Conservation (phyloP, 1,140 invertebrate species). For the Vollenhovia emeryi region DNA sequence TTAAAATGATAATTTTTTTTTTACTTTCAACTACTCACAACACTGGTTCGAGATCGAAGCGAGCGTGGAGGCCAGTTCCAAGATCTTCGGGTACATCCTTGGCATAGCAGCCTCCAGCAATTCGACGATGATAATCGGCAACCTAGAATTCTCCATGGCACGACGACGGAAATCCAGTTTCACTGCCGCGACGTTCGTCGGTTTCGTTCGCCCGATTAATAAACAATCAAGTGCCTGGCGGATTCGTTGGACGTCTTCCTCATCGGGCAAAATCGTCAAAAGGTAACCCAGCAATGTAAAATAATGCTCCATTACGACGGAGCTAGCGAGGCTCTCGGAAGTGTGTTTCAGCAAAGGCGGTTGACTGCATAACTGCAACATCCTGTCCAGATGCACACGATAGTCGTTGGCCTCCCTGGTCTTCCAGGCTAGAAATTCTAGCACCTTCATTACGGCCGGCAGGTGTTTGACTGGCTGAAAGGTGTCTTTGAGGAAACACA, state of each 20-base stretch:
- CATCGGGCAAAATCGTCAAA: conserved; percentile 64
- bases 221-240: conserved; percentile 62
- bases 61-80: conserved; percentile 69
- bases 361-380: conserved; percentile 70
- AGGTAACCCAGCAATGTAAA: conserved; percentile 75
- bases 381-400: conserved; percentile 62
- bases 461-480: conserved; percentile 75
- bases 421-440: conserved; percentile 74
- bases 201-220: conserved; percentile 53
- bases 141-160: conserved; percentile 71
- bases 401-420: conserved; percentile 62
- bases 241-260: conserved; percentile 58
- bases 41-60: conserved; percentile 65
- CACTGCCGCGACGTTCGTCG: conserved; percentile 32
- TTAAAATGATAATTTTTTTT: no score
- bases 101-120: conserved; percentile 57
- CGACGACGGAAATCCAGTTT: conserved; percentile 64
- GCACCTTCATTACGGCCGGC: conserved; percentile 67
- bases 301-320: conserved; percentile 69
- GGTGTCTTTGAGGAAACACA: conserved; percentile 61
- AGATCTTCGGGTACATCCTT: conserved; percentile 61
- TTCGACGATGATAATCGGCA: conserved; percentile 69
- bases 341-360: conserved; percentile 67
- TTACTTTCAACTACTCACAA: no score
- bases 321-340: conserved; percentile 67